Percentiles rank a stretch among this genome's conserved stretches.
Conservation (phyloP, 2,113 vertebrate species). For the Microtus pennsylvanicus region DNA sequence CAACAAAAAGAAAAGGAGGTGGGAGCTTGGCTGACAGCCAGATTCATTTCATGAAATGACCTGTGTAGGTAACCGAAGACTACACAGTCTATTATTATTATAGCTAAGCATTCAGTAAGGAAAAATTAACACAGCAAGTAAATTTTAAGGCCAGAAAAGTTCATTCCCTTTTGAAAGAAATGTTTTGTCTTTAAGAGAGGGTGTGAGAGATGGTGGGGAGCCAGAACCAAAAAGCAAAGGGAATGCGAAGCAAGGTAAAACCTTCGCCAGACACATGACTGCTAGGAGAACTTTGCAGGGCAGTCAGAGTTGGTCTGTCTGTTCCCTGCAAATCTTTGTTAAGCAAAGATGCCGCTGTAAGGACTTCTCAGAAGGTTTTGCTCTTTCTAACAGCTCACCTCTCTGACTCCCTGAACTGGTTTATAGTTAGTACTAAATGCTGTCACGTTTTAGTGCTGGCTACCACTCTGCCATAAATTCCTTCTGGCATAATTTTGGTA, state of each 20-base stretch:
- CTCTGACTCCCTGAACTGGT: neutral
- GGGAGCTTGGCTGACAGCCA: slow-evolving; percentile 73
- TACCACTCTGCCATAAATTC: neutral
- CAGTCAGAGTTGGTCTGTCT: neutral
- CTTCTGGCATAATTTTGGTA: slow-evolving; percentile 4
- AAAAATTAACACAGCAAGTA: slow-evolving; percentile 59
- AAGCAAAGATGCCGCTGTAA: neutral
- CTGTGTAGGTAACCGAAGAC: slow-evolving; percentile 73
- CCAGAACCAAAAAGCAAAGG: slow-evolving; percentile 17
- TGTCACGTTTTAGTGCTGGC: neutral
- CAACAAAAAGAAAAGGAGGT: slow-evolving; percentile 71
- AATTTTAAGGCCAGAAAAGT: slow-evolving; percentile 44
- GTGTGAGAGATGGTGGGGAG: neutral
- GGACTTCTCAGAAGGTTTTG: neutral
- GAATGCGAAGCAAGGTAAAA: neutral
- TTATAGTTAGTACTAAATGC: slow-evolving; percentile 21
- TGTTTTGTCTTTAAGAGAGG: slow-evolving; percentile 43
- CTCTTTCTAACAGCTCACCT: slow-evolving; percentile 1
- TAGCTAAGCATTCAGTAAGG: slow-evolving; percentile 60
- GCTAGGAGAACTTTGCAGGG: neutral
- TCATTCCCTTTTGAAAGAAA: neutral
- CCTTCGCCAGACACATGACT: neutral
- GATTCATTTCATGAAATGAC: slow-evolving; percentile 75
- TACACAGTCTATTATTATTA: slow-evolving; percentile 61
- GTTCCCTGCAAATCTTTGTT: slow-evolving; percentile 37